phyloP scores from a whole-genome alignment of 2,113 vertebrate genomes.

The Brachyistius frenatus region DNA sequence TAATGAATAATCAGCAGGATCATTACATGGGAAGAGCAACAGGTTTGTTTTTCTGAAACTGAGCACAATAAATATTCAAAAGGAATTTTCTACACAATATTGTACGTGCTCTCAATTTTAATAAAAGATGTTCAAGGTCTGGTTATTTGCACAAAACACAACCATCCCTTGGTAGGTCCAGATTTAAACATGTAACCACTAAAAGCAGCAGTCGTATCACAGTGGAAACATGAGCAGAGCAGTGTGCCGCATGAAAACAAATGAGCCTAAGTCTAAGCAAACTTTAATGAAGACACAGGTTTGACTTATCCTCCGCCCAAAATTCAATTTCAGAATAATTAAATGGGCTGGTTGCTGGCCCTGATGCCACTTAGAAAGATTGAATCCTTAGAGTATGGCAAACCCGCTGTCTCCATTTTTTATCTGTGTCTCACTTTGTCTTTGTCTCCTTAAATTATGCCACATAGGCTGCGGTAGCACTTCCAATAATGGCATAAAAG shows the following conservation, averaged over 20 bases:
- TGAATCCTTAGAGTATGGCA: constrained; percentile 40
- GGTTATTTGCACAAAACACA: constrained; percentile 14
- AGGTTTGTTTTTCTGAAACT: constrained; percentile 17
- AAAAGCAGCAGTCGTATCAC: constrained; percentile 11
- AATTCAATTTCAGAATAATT: constrained; percentile 75
- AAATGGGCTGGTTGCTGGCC: constrained; percentile 56
- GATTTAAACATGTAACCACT: constrained; percentile 17
- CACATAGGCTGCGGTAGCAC: constrained; percentile 22
- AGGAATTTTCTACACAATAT: not conserved
- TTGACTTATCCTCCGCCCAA: constrained; percentile 47
- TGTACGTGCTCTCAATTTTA: not conserved
- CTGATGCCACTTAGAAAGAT: constrained; percentile 56
- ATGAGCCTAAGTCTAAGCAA: constrained; percentile 47
- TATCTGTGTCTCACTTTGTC: constrained; percentile 41
- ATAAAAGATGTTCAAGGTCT: not conserved
- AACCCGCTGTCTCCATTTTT: constrained; percentile 51
- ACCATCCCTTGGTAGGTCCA: not conserved
- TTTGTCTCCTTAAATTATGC: constrained; percentile 38
- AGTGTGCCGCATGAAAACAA: constrained; percentile 53
- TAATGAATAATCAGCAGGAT: constrained; percentile 14
- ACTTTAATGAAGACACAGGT: constrained; percentile 69
- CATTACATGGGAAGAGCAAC: constrained; percentile 24
- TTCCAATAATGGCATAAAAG: constrained; percentile 51
- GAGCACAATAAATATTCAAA: constrained; percentile 19
- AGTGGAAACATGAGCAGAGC: constrained; percentile 33